Conservation (phyloP, 2,888 invertebrate genomes). For the Agrotis ipsilon region DNA sequence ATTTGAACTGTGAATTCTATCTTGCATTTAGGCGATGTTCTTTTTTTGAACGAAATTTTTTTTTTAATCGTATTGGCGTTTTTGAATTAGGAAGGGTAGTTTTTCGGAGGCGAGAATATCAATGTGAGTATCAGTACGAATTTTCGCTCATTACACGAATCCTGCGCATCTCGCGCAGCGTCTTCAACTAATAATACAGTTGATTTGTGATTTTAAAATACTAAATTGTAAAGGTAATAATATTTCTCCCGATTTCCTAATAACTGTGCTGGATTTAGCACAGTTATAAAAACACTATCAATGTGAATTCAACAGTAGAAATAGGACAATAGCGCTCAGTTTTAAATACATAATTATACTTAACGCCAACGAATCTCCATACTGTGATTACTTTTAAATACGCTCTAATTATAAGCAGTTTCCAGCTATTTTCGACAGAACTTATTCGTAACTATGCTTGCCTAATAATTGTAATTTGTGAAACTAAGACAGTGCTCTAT, state of each 20-base stretch:
- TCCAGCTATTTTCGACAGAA: conserved; percentile 4
- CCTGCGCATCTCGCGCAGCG: no score
- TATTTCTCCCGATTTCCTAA: not conserved
- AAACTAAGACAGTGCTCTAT: not conserved
- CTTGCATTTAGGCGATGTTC: not conserved
- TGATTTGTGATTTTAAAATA: no score
- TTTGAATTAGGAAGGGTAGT: no score
- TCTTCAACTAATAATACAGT: no score
- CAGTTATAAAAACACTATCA: not conserved
- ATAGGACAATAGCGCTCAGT: conserved; percentile 29
- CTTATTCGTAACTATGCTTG: conserved; percentile 27
- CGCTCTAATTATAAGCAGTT: conserved; percentile 20
- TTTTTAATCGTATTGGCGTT: not conserved
- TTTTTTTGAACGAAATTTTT: not conserved
- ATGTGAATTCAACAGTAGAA: conserved; percentile 6
- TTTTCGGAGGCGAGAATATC: not conserved
- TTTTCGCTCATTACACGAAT: no score
- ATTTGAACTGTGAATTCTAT: conserved; percentile 10
- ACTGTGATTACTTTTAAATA: conserved; percentile 54
- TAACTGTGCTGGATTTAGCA: not conserved
- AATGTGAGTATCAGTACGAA: not conserved
- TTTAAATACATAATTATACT: conserved; percentile 4
- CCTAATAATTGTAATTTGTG: conserved; percentile 8
- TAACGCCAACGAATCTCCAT: conserved; percentile 45
- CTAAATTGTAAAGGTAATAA: not conserved